Base-by-base conservation (phyloP, 2,113 vertebrate genomes). In the Bufo bufo region DNA sequence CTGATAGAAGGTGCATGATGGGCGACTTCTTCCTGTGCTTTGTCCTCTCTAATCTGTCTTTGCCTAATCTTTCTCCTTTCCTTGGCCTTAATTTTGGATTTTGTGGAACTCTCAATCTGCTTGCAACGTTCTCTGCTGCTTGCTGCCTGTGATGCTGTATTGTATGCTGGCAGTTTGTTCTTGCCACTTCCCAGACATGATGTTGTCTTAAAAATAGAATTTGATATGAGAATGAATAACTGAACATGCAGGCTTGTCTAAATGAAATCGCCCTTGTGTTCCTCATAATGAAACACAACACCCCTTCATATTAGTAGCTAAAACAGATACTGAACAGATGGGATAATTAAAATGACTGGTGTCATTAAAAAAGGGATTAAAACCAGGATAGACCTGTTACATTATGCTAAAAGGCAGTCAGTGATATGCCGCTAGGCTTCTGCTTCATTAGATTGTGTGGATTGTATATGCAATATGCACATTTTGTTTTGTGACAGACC, bases 1-100 rank as follows among this genome's bases (percentile, higher is more conserved):
- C 96, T 97, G 96, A 97, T 94, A 94, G 92, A 93, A 94, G 94
- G 93, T 96, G 96, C 97, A 98, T 99, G 97, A 93, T 91, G 89
- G 90, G 90, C 92, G 91, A 92, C 90, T 90, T 90, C 59, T 91
- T 89, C 89, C 89, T 90, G 89, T 89, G 91, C 92, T 91, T 91
- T 91, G 77, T 91, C 91, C 78, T 90, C 90, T 92, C 92, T 93
- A 84, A 91, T 90, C 91, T 78, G 23, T 56, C 14, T 78, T 52
- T 80, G 33, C 58, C 45, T 84, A 66, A 83, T 81, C 33, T 33
- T 1, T 33, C 33, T 33, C 33, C 91, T 88, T 91, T 89, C 90
- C 90, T 90, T 91, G 87, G 45, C 92, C 89, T 9, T 90, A 72
- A 89, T 92, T 90, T 91, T 90, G 23, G 8, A 90, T 92, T 93